Evolutionary conservation across 2,797 vertebrate genomes (phyloP), one percentile per base, ranked within the genome.

Genomic region (Scyliorhinus canicula): DNA sequence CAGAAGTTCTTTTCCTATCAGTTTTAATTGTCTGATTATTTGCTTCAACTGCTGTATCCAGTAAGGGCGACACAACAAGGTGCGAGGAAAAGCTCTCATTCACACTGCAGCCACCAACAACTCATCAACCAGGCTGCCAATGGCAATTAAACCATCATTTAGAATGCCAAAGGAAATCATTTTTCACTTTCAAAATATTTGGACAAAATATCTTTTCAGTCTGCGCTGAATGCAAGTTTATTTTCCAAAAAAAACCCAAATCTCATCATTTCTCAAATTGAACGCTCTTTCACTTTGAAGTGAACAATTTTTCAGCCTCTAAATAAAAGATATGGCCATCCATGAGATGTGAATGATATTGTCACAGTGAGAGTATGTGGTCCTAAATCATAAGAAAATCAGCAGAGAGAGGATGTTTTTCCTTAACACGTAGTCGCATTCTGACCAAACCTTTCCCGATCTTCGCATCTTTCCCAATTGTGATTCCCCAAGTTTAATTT

Each of bases 141-240:
- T 31, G 35, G n/a, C 40, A 6, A 60, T 90, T 40, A 60, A 1
- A 60, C 60, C 55, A 90, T n/a, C 52, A 35, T 14, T n/a, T 21
- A 35, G 86, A 57, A 90, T 60, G 52, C 86, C 85, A 35, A 88
- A 31, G 31, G 31, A 88, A 88, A 57, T 88, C 85, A n/a, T 57
- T 60, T 52, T n/a, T 60, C 86, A 90, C 1, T 60, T 21, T 57
- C 31, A n/a, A 31, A 55, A 86, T 11, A 31, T 14, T 86, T 14
- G 35, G 52, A 14, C 52, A 90, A 90, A 90, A 90, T 57, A 60
- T n/a, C 21, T 90, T 90, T 90, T 90, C 55, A 60, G 86, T 90
- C 35, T 60, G 14, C 35, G 6, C 35, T n/a, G 52, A 60, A n/a
- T 21, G 55, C 14, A 60, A 63, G 35, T n/a, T 60, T 26, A 90